Conservation (phyloP, 2,888 invertebrate species). For the Lepidochitona cinerea region DNA sequence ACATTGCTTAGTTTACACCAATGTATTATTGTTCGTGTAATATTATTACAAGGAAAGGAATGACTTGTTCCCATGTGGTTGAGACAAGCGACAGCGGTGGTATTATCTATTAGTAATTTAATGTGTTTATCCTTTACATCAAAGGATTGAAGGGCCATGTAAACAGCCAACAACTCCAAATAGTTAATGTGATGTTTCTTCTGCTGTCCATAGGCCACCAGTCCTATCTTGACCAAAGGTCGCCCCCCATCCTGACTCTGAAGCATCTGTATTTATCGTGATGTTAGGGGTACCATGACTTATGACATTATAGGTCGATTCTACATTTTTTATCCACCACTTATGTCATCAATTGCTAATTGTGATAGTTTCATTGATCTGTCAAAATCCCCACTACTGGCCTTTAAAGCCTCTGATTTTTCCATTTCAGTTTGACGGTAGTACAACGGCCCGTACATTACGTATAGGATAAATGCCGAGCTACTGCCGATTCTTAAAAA, state of each 20-base stretch:
- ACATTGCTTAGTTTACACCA: neutral
- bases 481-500: no score
- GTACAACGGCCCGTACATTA: conserved; percentile 9
- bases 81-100: conserved; percentile 1
- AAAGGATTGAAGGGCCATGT: neutral
- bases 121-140: neutral
- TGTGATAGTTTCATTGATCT: neutral
- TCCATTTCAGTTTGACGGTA: conserved; percentile 10
- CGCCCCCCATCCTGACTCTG: conserved; percentile 7
- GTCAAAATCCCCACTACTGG: conserved; percentile 5
- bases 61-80: neutral
- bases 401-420: neutral
- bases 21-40: neutral
- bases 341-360: neutral
- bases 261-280: conserved; percentile 9
- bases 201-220: neutral
- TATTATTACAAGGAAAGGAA: neutral
- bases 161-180: neutral
- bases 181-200: conserved; percentile 4
- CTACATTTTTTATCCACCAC: conserved; percentile 9
- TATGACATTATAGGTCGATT: neutral
- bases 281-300: neutral
- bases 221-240: neutral
- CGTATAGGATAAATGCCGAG: no score
- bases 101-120: neutral